A percentile compares a stretch with the other conserved stretches of the same genome.
phyloP scores from a whole-genome alignment of 2,797 vertebrate species.

The Kryptopterus vitreolus region DNA sequence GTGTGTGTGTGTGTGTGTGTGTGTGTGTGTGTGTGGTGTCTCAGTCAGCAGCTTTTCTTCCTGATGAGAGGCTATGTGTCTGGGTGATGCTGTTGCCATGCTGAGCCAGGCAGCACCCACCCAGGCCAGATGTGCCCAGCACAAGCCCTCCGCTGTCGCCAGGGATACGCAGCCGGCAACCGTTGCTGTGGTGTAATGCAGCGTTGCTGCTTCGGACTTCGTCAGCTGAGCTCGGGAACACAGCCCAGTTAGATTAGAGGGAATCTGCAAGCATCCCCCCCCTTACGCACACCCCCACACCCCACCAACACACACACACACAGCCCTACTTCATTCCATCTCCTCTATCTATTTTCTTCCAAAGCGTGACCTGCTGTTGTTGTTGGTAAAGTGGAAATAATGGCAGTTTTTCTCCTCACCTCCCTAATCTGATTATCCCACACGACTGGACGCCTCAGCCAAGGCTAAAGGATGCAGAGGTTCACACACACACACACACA shows the following conservation, averaged over 20 bases:
- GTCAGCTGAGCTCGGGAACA: slow-evolving; percentile 45
- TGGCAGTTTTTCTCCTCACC: slow-evolving; percentile 55
- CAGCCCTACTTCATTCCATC: slow-evolving; percentile 12
- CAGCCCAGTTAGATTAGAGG: slow-evolving; percentile 42
- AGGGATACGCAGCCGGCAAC: slow-evolving; percentile 61
- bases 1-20: neutral
- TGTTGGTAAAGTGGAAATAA: slow-evolving; percentile 64
- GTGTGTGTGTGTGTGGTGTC: no score
- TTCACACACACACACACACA: slow-evolving; percentile 36
- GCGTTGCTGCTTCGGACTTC: slow-evolving; percentile 57
- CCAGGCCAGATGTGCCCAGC: slow-evolving; percentile 58
- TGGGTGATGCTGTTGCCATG: slow-evolving; percentile 60
- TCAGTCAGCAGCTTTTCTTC: slow-evolving; percentile 24
- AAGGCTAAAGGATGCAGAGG: slow-evolving; percentile 51
- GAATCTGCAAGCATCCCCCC: slow-evolving; percentile 1
- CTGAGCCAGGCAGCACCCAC: slow-evolving; percentile 54
- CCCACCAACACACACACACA: neutral
- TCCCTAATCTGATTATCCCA: slow-evolving; percentile 71
- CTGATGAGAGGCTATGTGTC: slow-evolving; percentile 46
- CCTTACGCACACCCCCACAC: slow-evolving; percentile 6
- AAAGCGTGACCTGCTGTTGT: slow-evolving; percentile 56
- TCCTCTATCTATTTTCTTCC: slow-evolving; percentile 30
- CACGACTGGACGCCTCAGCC: slow-evolving; percentile 63
- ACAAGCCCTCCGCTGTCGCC: slow-evolving; percentile 51
- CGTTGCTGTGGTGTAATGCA: slow-evolving; percentile 67